Conservation (phyloP, 2,113 vertebrate species). For the Budorcas taxicolor region DNA sequence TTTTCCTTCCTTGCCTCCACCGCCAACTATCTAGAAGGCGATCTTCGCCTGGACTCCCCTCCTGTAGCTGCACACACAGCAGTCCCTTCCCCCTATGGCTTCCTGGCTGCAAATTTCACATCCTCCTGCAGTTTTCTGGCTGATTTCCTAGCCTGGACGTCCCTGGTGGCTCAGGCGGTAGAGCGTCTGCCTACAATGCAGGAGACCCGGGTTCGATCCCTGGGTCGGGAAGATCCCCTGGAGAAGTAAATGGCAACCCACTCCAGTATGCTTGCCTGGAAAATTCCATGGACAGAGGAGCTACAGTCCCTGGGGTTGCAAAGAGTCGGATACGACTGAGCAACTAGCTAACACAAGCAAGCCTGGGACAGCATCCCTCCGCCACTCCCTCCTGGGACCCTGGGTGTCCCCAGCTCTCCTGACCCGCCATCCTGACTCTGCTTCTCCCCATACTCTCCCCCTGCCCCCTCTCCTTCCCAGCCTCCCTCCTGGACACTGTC, state of each 20-base stretch:
- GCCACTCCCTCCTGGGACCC: no score
- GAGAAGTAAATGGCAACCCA: not conserved
- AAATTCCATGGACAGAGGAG: not conserved
- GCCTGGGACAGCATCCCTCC: not conserved
- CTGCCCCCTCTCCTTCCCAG: not conserved
- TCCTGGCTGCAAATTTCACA: not conserved
- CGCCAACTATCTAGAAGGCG: fast-evolving
- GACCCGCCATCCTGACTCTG: fast-evolving
- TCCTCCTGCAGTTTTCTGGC: not conserved
- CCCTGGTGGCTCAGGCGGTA: not conserved
- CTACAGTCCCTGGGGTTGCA: not conserved
- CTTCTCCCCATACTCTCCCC: no score
- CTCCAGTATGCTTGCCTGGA: not conserved
- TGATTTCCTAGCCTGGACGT: not conserved
- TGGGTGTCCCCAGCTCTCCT: fast-evolving
- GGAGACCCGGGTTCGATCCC: not conserved
- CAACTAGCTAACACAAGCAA: not conserved
- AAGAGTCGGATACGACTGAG: not conserved
- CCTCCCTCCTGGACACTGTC: not conserved
- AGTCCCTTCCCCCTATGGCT: fast-evolving
- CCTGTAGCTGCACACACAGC: fast-evolving
- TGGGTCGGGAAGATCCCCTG: not conserved
- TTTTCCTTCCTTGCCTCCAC: no score
- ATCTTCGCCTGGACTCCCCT: fast-evolving
- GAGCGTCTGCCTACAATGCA: not conserved